These are phyloP conservation scores for Todiramphus chloris DNA, from an alignment of 2,113 vertebrate species.

Conservation along the genomic window DNA sequence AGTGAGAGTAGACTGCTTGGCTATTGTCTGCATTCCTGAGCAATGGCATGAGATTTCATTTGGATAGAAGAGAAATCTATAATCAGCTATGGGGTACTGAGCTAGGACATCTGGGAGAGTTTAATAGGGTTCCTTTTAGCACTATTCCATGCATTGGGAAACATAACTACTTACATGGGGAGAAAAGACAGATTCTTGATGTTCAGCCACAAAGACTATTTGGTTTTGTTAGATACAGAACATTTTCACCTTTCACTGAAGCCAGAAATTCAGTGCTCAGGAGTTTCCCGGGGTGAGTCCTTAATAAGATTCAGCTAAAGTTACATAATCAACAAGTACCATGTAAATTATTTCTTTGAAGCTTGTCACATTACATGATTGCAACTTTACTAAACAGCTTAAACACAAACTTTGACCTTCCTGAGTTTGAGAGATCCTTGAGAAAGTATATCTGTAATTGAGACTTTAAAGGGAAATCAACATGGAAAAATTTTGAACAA, in stretches of 20 bases:
- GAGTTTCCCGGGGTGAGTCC: neutral
- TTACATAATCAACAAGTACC: neutral
- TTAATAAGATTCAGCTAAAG: neutral
- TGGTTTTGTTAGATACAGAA: neutral
- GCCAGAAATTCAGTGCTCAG: neutral
- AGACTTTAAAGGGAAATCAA: neutral
- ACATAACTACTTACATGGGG: neutral
- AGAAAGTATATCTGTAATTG: neutral
- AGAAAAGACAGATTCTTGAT: conserved; percentile 4
- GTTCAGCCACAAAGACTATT: neutral
- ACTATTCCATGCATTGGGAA: neutral
- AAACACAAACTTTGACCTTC: neutral
- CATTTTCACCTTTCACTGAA: neutral
- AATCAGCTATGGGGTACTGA: neutral
- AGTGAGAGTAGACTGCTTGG: neutral
- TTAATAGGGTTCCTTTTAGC: neutral
- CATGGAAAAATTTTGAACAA: neutral
- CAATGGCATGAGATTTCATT: neutral
- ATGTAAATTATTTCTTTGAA: neutral
- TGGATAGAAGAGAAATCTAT: neutral
- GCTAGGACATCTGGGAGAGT: neutral
- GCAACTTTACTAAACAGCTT: neutral
- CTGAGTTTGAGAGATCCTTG: neutral
- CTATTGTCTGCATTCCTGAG: neutral
- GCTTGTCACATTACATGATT: neutral